phyloP scores from a whole-genome alignment of 2,888 invertebrate species.

The Chrysodeixis includens region DNA sequence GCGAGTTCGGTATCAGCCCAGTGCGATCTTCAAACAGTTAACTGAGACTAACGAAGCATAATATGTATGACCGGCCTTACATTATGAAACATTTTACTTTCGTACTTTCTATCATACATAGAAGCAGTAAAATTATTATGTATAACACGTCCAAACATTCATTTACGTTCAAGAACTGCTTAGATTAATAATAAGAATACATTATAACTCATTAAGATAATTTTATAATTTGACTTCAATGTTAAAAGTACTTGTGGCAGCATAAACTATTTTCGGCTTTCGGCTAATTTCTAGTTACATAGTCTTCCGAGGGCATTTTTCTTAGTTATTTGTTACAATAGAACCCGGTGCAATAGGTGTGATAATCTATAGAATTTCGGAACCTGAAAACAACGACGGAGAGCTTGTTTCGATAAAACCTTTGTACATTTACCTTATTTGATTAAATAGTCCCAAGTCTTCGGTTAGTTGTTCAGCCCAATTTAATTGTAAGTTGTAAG shows the following conservation, averaged over 20 bases:
- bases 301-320: slow-evolving; percentile 42
- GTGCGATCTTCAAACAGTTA: too few species aligned
- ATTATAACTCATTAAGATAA: slow-evolving; percentile 1
- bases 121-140: too few species aligned
- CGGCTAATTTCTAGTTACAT: background rate
- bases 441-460: slow-evolving; percentile 2
- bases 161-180: slow-evolving; percentile 4
- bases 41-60: too few species aligned
- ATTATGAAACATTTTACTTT: too few species aligned
- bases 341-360: slow-evolving; percentile 21
- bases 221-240: slow-evolving; percentile 4
- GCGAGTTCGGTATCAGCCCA: too few species aligned
- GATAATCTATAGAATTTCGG: background rate
- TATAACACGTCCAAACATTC: background rate
- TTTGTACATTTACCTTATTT: slow-evolving; percentile 26
- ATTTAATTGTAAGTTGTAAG: slow-evolving; percentile 20
- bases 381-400: slow-evolving; percentile 38
- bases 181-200: slow-evolving; percentile 1
- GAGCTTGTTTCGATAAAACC: slow-evolving; percentile 24
- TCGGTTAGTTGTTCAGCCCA: slow-evolving; percentile 23
- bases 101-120: too few species aligned
- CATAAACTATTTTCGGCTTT: background rate
- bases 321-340: slow-evolving; percentile 24
- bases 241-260: background rate
- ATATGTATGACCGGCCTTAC: too few species aligned